Evolutionary conservation across 1,140 invertebrate genomes (phyloP), one percentile per base, ranked within the genome.

Genomic region (Lepidurus packardi): DNA sequence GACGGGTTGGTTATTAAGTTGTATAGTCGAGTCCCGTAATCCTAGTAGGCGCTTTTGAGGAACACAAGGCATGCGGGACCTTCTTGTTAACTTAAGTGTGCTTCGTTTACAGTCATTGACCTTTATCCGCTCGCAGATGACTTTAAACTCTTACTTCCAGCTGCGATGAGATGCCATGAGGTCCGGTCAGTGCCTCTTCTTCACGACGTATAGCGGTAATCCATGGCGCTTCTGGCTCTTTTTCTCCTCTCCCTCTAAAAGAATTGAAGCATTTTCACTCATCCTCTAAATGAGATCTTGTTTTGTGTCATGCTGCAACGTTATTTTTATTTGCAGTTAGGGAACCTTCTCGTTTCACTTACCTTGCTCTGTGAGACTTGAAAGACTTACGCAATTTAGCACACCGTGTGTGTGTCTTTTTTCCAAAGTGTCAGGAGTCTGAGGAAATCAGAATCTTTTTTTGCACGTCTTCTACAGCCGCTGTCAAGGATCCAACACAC

Each of bases 91-190:
- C 53, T 65, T 65, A 5, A 13, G 53, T 65, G 53, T 65, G 21
- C 16, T 16, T 65, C 53, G 53, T 65, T 65, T 65, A n/a, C 53
- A 65, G 53, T 65, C 53, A 65, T 65, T 65, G 53, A 65, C 53
- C 53, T 65, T 65, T 65, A 65, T 65, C 21, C 21, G 16, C 53
- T 21, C 21, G 16, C 53, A 65, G 53, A 65, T 65, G 53, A 65
- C 53, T 65, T 65, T n/a, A 65, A 65, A 65, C 21, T 65, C 53
- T 21, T 65, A 65, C 53, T 65, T 21, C 53, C 53, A n/a, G 53
- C 53, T 65, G 53, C 5, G 53, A 65, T 65, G 53, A 65, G 53
- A 65, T 65, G 53, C 53, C 53, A 21, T 21, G 53, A 65, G 10
- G 53, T 65, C 53, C 53, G 53, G 53, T 65, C 53, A 65, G 21